Evolutionary conservation across 2,797 vertebrate species (phyloP).

Genomic region (Platyrinchus mystaceus): DNA sequence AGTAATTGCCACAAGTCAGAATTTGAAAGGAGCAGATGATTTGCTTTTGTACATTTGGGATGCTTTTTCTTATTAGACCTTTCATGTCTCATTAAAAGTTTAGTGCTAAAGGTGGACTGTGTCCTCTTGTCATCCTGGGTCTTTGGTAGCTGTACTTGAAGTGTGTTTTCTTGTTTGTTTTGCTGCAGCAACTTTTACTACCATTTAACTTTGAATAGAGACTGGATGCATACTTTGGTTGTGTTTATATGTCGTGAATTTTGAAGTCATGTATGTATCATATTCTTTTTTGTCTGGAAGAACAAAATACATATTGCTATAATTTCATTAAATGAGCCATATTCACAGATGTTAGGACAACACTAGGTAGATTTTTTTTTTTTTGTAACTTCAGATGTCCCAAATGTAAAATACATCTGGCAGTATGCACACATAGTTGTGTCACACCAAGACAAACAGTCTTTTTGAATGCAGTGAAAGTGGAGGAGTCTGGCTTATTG

Average conservation of each 20-base stretch:
- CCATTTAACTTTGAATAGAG: background rate
- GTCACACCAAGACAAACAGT: slow-evolving; percentile 36
- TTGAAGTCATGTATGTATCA: background rate
- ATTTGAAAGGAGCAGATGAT: background rate
- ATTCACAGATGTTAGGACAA: background rate
- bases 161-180: background rate
- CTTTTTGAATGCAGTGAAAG: slow-evolving; percentile 46
- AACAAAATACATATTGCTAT: background rate
- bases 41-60: background rate
- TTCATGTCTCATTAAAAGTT: background rate
- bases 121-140: accelerated
- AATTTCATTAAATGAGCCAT: background rate
- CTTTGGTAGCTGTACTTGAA: background rate
- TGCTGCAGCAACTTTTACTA: background rate
- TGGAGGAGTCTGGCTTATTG: slow-evolving; percentile 62
- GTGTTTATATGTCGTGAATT: background rate
- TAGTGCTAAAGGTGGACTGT: background rate
- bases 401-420: slow-evolving; percentile 18
- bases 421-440: background rate
- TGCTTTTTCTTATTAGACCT: background rate
- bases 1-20: background rate
- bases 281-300: background rate
- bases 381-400: background rate
- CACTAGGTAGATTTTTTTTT: background rate
- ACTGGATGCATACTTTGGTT: slow-evolving; percentile 1